Evolutionary conservation across 1,140 invertebrate species (phyloP).

Genomic region (Cyclina sinensis): DNA sequence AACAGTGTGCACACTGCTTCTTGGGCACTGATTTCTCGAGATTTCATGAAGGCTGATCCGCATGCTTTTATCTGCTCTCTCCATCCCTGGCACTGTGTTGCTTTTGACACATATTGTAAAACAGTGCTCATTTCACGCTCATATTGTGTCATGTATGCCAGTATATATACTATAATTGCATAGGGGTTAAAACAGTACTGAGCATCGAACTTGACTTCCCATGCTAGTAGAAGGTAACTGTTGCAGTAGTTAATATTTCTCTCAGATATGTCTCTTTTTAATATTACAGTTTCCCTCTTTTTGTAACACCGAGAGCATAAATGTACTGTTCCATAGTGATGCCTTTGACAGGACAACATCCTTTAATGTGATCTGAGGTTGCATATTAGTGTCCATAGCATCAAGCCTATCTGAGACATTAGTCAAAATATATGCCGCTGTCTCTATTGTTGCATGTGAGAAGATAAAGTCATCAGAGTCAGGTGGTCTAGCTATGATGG

Average conservation of each 20-base stretch:
- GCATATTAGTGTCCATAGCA: too few relatives aligned
- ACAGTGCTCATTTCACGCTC: constrained; percentile 62
- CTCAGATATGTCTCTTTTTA: constrained; percentile 31
- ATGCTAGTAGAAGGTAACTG: constrained; percentile 47
- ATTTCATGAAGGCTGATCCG: constrained; percentile 56
- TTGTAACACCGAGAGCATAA: neutral
- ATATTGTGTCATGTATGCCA: too few relatives aligned
- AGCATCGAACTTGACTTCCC: constrained; percentile 70
- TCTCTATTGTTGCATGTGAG: neutral
- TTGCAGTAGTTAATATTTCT: too few relatives aligned
- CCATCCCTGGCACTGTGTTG: neutral
- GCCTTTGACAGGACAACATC: neutral
- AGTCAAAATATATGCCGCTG: constrained; percentile 1
- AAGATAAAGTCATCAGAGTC: constrained; percentile 31
- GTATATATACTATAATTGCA: constrained; percentile 66
- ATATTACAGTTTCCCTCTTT: constrained; percentile 34
- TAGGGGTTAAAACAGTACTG: constrained; percentile 68
- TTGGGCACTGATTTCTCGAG: constrained; percentile 70
- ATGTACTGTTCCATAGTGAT: constrained; percentile 23
- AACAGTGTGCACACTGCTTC: constrained; percentile 69
- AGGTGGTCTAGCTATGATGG: constrained; percentile 35
- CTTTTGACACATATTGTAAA: constrained; percentile 44
- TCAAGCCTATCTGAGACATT: neutral
- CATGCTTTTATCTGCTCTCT: constrained; percentile 42
- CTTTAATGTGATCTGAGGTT: too few relatives aligned